Evolutionary conservation across 2,888 invertebrate species (phyloP), one percentile per base, ranked within the genome.

Genomic region (Lottia gigantea): DNA sequence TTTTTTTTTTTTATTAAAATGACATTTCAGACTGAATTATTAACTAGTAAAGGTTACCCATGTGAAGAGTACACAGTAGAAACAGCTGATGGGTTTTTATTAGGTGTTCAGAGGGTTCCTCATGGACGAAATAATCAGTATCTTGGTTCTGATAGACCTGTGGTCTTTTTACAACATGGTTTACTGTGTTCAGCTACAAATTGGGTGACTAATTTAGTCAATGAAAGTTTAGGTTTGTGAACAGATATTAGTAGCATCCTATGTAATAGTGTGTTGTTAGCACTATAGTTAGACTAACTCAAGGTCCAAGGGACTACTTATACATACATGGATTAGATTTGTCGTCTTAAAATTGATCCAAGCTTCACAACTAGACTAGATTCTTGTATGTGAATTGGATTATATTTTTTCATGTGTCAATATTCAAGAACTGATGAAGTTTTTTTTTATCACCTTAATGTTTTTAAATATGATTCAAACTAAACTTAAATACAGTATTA

Each of bases 11-110:
- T 1, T 6, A 40, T 8, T 40, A 11, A 8, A 40, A 8, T 40
- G 40, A 8, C 61, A 63, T 78, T 77, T 11, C 74, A 87, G 87
- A 78, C 79, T 15, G 75, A 86, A 70, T 72, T 88, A 55, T 83
- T 87, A n/a, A 76, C 76, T 7, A 83, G 82, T 73, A 88, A 89
- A 77, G 89, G 89, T 11, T 90, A 90, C 73, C 87, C 87, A 6
- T 83, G 82, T 71, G 85, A 87, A 72, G 80, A 82, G 8, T 77
- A 87, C 73, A 76, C 73, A 19, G 85, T 88, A 0, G 77, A 85
- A 69, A 96, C 96, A 0, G 91, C 92, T 40, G 96, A 96, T 87
- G 95, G 95, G 1, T 96, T 94, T 87, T 90, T 95, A 64, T 89
- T 96, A 64, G 93, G 92, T 2, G 77, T 96, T 65, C 95, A 95